Percentiles rank a stretch among this genome's conserved stretches.
These are phyloP conservation scores for Sinhomidia bicolor DNA, from an alignment of 2,888 invertebrate species.

Conservation along the genomic window DNA sequence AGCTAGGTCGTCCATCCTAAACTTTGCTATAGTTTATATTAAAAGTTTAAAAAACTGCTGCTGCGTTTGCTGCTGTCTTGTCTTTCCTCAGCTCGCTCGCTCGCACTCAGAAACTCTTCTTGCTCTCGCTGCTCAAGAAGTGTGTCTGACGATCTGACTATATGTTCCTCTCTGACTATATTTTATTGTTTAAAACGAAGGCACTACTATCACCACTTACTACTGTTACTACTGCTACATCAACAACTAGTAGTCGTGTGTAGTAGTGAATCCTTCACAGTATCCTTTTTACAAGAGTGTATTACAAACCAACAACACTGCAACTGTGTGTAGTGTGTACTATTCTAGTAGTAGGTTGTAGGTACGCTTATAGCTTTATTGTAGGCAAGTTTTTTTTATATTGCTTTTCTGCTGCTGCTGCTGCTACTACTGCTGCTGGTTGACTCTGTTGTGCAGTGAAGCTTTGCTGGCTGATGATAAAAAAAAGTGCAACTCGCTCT, in stretches of 20 bases:
- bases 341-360: neutral
- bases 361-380: neutral
- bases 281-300: too few relatives aligned
- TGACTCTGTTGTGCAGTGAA: slow-evolving; percentile 70
- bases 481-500: neutral
- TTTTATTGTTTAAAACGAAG: slow-evolving; percentile 4
- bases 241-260: neutral
- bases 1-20: neutral
- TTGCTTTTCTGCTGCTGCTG: too few relatives aligned
- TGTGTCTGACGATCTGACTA: slow-evolving; percentile 17
- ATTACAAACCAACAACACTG: too few relatives aligned
- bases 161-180: slow-evolving; percentile 5
- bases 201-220: neutral
- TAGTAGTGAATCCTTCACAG: too few relatives aligned
- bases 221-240: neutral
- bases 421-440: too few relatives aligned
- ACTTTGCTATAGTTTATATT: neutral
- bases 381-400: neutral
- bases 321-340: neutral
- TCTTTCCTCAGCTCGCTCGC: neutral
- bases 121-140: slow-evolving; percentile 39
- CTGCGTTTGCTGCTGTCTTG: too few relatives aligned
- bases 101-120: neutral
- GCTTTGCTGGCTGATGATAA: slow-evolving; percentile 18
- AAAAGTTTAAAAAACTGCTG: slow-evolving; percentile 20